Percentiles rank a stretch among this genome's conserved stretches.
phyloP scores from a whole-genome alignment of 2,797 vertebrate species.

The Phyllotis vaccarum region DNA sequence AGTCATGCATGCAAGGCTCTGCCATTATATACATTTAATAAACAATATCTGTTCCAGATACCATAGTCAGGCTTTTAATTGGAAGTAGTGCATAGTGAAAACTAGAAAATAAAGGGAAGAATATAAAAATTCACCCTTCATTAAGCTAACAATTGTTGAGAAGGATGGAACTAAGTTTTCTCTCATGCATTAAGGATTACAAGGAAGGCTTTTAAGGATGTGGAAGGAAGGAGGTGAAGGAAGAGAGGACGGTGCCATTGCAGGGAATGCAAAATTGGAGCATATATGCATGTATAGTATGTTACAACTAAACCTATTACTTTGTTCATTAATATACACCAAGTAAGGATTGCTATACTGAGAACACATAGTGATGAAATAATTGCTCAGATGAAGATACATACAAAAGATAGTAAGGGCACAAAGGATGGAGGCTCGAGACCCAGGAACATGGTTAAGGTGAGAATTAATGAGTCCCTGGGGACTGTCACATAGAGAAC shows the following conservation, averaged over 20 bases:
- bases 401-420: neutral
- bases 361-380: neutral
- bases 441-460: neutral
- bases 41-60: neutral
- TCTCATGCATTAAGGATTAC: neutral
- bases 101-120: neutral
- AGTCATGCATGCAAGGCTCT: neutral
- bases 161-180: neutral
- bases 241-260: neutral
- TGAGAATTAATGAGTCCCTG: neutral
- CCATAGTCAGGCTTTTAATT: neutral
- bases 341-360: neutral
- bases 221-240: neutral
- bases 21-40: neutral
- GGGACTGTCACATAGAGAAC: neutral
- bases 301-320: neutral
- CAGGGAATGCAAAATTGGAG: neutral
- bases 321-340: neutral
- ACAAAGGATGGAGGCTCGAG: neutral
- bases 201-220: neutral
- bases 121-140: neutral
- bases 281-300: neutral
- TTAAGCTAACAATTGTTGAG: neutral
- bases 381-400: neutral
- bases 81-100: neutral